Evolutionary conservation across 2,888 invertebrate species (phyloP).

Genomic region (Venustoraphidia nigricollis): DNA sequence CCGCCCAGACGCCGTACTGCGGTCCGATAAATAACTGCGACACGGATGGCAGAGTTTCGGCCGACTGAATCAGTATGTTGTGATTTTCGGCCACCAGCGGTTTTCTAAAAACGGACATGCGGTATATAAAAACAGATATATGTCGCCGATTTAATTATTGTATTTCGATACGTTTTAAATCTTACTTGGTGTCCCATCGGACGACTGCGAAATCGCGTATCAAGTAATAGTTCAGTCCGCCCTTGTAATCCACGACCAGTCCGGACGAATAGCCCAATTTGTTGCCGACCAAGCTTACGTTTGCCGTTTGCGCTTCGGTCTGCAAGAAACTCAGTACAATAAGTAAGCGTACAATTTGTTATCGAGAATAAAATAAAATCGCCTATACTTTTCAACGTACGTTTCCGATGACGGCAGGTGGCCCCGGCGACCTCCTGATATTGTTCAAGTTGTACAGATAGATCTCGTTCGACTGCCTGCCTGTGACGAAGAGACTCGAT

Average conservation of each 20-base stretch:
- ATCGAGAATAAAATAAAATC: background rate
- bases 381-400: constrained; percentile 5
- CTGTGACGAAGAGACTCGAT: constrained; percentile 23
- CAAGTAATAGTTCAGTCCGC: constrained; percentile 29
- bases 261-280: constrained; percentile 29
- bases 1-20: constrained; percentile 20
- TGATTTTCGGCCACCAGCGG: constrained; percentile 22
- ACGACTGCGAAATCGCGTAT: constrained; percentile 28
- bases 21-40: constrained; percentile 20
- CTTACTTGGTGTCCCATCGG: constrained; percentile 28
- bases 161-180: background rate
- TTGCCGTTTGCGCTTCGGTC: constrained; percentile 4
- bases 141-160: background rate
- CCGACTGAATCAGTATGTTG: constrained; percentile 22
- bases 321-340: constrained; percentile 6
- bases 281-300: constrained; percentile 22
- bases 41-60: constrained; percentile 20
- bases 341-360: background rate
- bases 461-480: constrained; percentile 17
- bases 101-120: constrained; percentile 15
- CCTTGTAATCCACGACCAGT: constrained; percentile 25
- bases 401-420: constrained; percentile 6
- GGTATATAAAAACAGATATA: background rate
- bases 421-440: constrained; percentile 11
- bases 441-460: constrained; percentile 20